Base-by-base conservation (phyloP, 2,888 invertebrate genomes). In the Philhelius pedissequus region DNA sequence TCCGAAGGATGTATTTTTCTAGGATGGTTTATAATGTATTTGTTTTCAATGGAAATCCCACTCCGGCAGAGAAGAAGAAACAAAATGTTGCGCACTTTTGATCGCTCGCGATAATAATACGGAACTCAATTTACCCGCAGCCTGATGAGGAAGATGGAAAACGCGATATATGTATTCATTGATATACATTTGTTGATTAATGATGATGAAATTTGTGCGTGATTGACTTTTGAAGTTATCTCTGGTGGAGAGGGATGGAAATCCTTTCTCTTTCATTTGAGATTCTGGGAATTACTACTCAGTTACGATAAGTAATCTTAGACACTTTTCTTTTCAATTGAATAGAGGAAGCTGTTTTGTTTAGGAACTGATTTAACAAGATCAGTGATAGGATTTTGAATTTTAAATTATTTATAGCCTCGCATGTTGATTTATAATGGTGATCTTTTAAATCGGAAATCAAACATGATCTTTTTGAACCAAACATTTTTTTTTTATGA, bases 251-350 rank as follows among this genome's bases (percentile, higher is more conserved):
- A 69, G 69, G 56, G 25, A 69, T 74, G 56, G 25, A 40, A 58
- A 48, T 70, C 58, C 71, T 73, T 73, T 73, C 71, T 9, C 40
- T 71, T 78, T 78, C 52, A 50, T 74, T 66, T 35, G 27, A 6
- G 4, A 5, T 32, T 48, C 54, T 38, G 38, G 48, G 78, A 60
- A 58, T 22, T 45, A 15, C 30, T 68, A 40, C 20, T 45, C 27
- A 27, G 32, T 50, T 66, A 56, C 56, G n/a, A n/a, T n/a, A n/a
- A 32, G 25, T 9, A 20, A 78, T 70, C 66, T 20, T 32, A 13
- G 20, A 62, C 50, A 76, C 58, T 58, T 68, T 58, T 58, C 32
- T 9, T 66, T 56, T 74, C 40, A 60, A 58, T 38, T 38, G 18
- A 20, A 56, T 6, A 13, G 32, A 54, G 52, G 52, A 43, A 43